phyloP scores from a whole-genome alignment of 2,888 invertebrate species.

The Anarsia innoxiella region DNA sequence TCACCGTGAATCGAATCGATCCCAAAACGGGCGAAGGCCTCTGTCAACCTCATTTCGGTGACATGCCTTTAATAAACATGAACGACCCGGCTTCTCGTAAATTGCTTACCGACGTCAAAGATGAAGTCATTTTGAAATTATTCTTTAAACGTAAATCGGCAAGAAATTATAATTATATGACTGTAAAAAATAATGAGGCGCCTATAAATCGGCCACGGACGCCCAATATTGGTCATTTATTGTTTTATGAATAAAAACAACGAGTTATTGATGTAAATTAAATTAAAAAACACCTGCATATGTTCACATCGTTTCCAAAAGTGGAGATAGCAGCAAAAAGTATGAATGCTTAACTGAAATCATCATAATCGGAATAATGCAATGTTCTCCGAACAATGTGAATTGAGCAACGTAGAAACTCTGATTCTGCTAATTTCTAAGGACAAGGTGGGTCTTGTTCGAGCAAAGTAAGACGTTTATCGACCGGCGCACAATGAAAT shows the following conservation, averaged over 20 bases:
- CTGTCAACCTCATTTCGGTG: constrained; percentile 21
- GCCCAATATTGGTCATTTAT: constrained; percentile 15
- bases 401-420: constrained; percentile 36
- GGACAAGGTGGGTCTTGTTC: constrained; percentile 46
- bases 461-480: constrained; percentile 20
- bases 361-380: constrained; percentile 17
- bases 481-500: constrained; percentile 29
- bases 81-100: constrained; percentile 25
- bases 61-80: constrained; percentile 34
- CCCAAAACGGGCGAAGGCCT: constrained; percentile 26
- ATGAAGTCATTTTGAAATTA: constrained; percentile 42
- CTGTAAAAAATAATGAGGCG: constrained; percentile 29
- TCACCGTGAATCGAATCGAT: constrained; percentile 9
- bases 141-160: constrained; percentile 28
- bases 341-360: not conserved
- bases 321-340: not conserved
- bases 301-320: not conserved
- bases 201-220: constrained; percentile 34
- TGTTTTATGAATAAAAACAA: constrained; percentile 22
- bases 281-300: not conserved
- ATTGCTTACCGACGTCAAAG: constrained; percentile 28
- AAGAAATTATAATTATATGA: constrained; percentile 29
- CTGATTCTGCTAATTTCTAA: constrained; percentile 51
- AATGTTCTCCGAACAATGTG: constrained; percentile 25
- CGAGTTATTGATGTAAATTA: constrained; percentile 10